Evolutionary conservation across 2,113 vertebrate species (phyloP).

Genomic region (Catagonus wagneri): DNA sequence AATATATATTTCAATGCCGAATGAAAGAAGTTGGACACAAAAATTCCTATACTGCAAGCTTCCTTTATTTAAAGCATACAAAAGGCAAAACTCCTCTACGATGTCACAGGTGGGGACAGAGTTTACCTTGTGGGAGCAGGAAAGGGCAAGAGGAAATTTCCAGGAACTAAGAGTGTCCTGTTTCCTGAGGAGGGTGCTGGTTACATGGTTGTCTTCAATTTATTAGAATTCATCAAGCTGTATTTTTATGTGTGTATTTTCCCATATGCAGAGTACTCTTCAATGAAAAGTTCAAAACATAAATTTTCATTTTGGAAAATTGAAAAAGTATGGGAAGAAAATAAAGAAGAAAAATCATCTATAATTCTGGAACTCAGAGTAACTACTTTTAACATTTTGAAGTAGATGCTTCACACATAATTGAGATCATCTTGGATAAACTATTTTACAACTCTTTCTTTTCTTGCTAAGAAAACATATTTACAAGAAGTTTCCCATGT

Average conservation of each 20-base stretch:
- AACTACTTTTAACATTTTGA: not conserved
- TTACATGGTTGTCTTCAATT: not conserved
- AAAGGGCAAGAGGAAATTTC: not conserved
- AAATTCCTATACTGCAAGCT: not conserved
- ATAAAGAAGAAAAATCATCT: not conserved
- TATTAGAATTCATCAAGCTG: not conserved
- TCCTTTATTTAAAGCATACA: not conserved
- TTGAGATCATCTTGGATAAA: not conserved
- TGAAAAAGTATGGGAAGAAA: not conserved
- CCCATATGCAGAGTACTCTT: not conserved
- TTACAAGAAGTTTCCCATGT: not conserved
- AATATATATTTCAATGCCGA: not conserved
- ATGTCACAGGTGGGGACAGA: not conserved
- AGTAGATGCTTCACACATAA: not conserved
- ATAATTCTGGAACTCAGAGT: not conserved
- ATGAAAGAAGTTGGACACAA: not conserved
- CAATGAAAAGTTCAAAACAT: not conserved
- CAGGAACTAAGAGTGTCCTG: rapidly evolving
- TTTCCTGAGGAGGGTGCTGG: not conserved
- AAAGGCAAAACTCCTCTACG: not conserved
- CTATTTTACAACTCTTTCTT: constrained; percentile 1
- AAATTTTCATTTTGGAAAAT: not conserved
- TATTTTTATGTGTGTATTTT: not conserved
- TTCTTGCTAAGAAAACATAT: not conserved
- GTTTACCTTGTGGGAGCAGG: not conserved